Conservation (phyloP, 2,113 vertebrate species). For the Sander vitreus region DNA sequence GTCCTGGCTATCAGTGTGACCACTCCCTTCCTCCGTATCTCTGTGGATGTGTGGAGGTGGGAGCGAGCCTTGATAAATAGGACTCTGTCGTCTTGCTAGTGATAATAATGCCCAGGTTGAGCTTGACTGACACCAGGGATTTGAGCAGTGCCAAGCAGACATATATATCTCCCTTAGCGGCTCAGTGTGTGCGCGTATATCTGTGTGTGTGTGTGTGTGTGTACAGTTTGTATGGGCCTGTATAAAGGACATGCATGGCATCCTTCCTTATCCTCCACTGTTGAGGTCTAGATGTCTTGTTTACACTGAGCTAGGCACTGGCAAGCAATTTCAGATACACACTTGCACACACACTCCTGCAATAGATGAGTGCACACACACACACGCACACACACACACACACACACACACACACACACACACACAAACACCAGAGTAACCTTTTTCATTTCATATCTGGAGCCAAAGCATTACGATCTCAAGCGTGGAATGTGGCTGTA, state of each 20-base stretch:
- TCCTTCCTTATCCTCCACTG: slow-evolving; percentile 77
- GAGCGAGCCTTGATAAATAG: slow-evolving; percentile 75
- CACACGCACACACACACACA: slow-evolving; percentile 28
- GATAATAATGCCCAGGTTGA: slow-evolving; percentile 83
- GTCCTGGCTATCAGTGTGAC: slow-evolving; percentile 34
- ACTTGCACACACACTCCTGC: slow-evolving; percentile 22
- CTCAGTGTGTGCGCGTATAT: slow-evolving; percentile 41
- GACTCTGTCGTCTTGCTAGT: slow-evolving; percentile 72
- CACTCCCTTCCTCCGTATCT: slow-evolving; percentile 61
- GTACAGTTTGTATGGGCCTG: slow-evolving; percentile 55
- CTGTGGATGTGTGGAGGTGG: slow-evolving; percentile 53
- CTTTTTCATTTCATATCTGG: slow-evolving; percentile 72
- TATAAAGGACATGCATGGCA: slow-evolving; percentile 78
- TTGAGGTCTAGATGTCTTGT: slow-evolving; percentile 80
- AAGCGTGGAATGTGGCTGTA: slow-evolving; percentile 16
- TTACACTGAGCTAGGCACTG: slow-evolving; percentile 68
- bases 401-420: slow-evolving; percentile 23
- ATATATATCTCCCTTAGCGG: slow-evolving; percentile 71
- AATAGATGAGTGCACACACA: slow-evolving; percentile 27
- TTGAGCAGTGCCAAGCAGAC: slow-evolving; percentile 71
- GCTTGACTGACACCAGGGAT: slow-evolving; percentile 82
- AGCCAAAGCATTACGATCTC: slow-evolving; percentile 45
- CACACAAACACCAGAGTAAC: slow-evolving; percentile 11
- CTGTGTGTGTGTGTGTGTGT: slow-evolving; percentile 39
- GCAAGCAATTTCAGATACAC: slow-evolving; percentile 78